Evolutionary conservation across 30 jellyfish, hydroid and myxozoan genomes (phyloP), one percentile per base, ranked within the genome.

Genomic region (Pelagia noctiluca): DNA sequence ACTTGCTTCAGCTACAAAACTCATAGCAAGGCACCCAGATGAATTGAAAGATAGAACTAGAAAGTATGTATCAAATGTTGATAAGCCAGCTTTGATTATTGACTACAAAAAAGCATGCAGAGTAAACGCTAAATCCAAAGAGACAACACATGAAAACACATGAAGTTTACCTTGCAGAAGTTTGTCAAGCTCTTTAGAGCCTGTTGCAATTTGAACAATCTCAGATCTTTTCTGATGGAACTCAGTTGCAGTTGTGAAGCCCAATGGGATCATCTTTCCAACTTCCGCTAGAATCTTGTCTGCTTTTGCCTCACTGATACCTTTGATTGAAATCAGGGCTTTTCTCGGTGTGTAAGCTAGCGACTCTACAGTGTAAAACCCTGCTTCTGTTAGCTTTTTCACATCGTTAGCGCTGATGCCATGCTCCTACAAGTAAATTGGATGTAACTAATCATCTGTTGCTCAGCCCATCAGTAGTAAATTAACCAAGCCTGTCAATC

Each of bases 241-340:
- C 64, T 95, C 99, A 62, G 99, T 89, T 22, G 99, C 99, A 18
- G 99, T 95, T 25, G 99, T 89, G 66, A 95, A 95, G 7, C 99
- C 99, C 97, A 95, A 61, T 24, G 98, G 99, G 19, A 95, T 97
- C 63, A 95, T 70, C 66, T 95, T 95, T 24, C 38, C 82, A 64
- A 90, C 98, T 81, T 95, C 99, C 49, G 88, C 91, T 26, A 89
- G 63, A 38, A 95, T 95, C 75, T 95, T 95, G 34, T 95, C 99
- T 11, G 99, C 99, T 80, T 95, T 95, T 21, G 99, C 97, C 71
- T 95, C 99, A 89, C 99, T 95, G 89, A 95, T 95, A 1, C 99
- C 99, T 82, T 95, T 95, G 31, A 95, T 78, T 13, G 90, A 93
- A 38, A 95, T 87, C 66, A 95, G 88, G 13, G 97, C 82, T 75